phyloP scores from a whole-genome alignment of 2,113 vertebrate genomes.

The Chascanopsetta lugubris region DNA sequence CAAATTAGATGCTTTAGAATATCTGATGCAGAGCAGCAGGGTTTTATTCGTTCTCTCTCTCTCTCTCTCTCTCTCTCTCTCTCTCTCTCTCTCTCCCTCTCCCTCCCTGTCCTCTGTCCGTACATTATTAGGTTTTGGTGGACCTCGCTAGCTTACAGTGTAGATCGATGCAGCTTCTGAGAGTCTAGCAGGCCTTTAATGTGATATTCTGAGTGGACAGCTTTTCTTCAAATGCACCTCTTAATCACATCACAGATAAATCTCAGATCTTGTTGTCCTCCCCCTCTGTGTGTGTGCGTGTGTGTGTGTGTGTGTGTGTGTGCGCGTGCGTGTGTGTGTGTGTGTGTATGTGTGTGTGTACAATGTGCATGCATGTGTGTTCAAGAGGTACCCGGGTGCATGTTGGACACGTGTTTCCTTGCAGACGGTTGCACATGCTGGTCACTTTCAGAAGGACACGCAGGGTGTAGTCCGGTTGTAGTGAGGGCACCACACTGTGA shows the following conservation, averaged over 20 bases:
- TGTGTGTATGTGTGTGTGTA: slow-evolving; percentile 11
- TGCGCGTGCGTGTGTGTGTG: background rate
- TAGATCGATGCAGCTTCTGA: slow-evolving; percentile 77
- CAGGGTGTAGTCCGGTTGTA: slow-evolving; percentile 23
- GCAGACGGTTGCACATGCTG: slow-evolving; percentile 27
- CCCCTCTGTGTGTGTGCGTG: background rate
- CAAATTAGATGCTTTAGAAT: slow-evolving; percentile 16
- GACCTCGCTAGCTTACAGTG: slow-evolving; percentile 64
- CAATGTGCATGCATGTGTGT: background rate
- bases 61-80: background rate
- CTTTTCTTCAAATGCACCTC: slow-evolving; percentile 79
- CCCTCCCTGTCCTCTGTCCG: slow-evolving; percentile 10
- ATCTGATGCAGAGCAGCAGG: slow-evolving; percentile 18
- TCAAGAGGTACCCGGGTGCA: slow-evolving; percentile 10
- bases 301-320: slow-evolving; percentile 13
- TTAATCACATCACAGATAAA: slow-evolving; percentile 81
- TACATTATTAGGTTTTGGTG: slow-evolving; percentile 72
- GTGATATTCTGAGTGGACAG: slow-evolving; percentile 79
- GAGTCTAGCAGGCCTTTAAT: slow-evolving; percentile 74
- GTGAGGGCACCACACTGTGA: slow-evolving; percentile 18
- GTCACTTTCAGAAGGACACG: slow-evolving; percentile 10
- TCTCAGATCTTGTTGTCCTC: slow-evolving; percentile 45
- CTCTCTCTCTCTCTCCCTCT: slow-evolving; percentile 5
- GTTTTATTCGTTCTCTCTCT: background rate
- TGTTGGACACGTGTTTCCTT: slow-evolving; percentile 9